Percentiles rank a stretch among this genome's conserved stretches.
phyloP scores from a whole-genome alignment of 2,888 invertebrate species.

The Labia minor region DNA sequence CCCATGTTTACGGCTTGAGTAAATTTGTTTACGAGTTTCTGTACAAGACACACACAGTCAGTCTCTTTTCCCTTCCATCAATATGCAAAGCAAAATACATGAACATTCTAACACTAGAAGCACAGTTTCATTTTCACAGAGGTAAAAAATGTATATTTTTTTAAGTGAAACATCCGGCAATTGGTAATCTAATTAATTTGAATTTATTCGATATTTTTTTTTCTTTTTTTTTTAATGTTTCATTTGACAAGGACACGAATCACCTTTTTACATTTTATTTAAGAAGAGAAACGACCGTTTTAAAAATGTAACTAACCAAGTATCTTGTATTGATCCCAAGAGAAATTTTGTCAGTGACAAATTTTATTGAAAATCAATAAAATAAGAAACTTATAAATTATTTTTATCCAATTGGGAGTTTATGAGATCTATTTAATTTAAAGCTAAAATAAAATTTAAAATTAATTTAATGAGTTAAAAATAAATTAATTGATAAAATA shows the following conservation, averaged over 20 bases:
- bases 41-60: neutral
- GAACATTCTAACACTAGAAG: neutral
- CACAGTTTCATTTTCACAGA: neutral
- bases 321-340: neutral
- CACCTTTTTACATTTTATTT: neutral
- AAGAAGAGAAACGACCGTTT: neutral
- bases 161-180: neutral
- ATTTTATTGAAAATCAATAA: neutral
- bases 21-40: slow-evolving; percentile 13
- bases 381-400: neutral
- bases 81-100: neutral
- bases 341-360: slow-evolving; percentile 3
- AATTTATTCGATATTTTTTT: no score
- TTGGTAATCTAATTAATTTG: neutral
- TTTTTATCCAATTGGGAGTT: neutral
- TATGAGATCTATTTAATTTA: no score
- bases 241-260: neutral
- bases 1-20: slow-evolving; percentile 13
- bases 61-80: neutral
- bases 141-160: neutral
- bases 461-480: no score
- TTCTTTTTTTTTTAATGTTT: neutral
- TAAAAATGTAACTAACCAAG: neutral
- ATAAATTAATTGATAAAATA: no score
- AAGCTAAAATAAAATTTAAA: no score